Base-by-base conservation (phyloP, 2,113 vertebrate genomes). In the Podiceps cristatus region DNA sequence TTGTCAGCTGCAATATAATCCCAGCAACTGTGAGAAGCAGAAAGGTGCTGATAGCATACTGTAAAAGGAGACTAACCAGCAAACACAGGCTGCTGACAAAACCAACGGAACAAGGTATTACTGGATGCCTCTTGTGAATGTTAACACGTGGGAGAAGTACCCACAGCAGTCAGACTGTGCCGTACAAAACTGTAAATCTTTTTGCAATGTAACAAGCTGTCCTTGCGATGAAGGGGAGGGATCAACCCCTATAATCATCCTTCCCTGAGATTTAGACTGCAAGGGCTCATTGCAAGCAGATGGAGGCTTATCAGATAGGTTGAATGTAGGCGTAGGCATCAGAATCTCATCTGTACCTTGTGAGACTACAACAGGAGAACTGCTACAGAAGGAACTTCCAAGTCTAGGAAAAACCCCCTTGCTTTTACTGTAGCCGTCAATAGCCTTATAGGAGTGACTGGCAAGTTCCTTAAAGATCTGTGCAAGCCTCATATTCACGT, bases 231-330 rank as follows among this genome's bases (percentile, higher is more conserved):
- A 11, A 77, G 44, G 44, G 59, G 58, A n/a, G 17, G 63, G 59
- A 73, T 13, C 35, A 71, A 3, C 2, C 10, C 6, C 28, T 18
- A 0, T 37, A 37, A 37, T 22, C 9, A 9, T 19, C 23, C 5
- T 73, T 67, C 47, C 33, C 45, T 50, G 42, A 37, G 68, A 35
- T 58, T 74, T 14, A 25, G 37, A 47, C 69, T 87, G 72, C 27
- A 23, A 40, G 37, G 47, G 31, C 59, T 80, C 13, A 8, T 35
- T 62, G 80, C 59, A 53, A 69, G 45, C 12, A 73, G 55, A 2
- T 27, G 22, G 47, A 69, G 35, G 23, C 20, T 75, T 42, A 14
- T 9, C 25, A 8, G 17, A 55, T 62, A n/a, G 52, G 35, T 31
- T 86, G 17, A 53, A 31, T 10, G 10, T 27, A n/a, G n/a, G 15